phyloP scores from a whole-genome alignment of 2,888 invertebrate species.

The Spisula solida region DNA sequence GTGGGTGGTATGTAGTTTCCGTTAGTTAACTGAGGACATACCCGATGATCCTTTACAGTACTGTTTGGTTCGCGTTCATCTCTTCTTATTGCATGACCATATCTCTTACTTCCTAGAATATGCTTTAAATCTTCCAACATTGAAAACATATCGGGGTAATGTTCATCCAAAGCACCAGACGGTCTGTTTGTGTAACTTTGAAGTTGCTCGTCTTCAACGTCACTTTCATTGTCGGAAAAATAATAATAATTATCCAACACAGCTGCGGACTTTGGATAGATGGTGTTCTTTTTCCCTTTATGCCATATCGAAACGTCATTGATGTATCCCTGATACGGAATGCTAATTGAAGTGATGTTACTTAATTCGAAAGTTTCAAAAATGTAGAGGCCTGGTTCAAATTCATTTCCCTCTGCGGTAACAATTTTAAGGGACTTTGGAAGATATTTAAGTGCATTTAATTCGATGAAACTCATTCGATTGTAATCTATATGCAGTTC shows the following conservation, averaged over 20 bases:
- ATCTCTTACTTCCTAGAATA: neutral
- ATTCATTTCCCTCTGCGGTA: conserved; percentile 38
- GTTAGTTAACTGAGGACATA: neutral
- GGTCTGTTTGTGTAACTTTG: no score
- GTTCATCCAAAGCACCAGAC: neutral
- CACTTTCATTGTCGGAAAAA: neutral
- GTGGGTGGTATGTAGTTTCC: conserved; percentile 16
- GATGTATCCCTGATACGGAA: conserved; percentile 47
- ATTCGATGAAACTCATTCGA: conserved; percentile 24
- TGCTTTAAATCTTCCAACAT: neutral
- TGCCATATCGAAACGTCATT: neutral
- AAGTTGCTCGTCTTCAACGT: neutral
- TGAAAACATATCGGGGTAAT: neutral
- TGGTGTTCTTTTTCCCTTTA: neutral
- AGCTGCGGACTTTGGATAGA: no score
- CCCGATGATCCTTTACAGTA: no score
- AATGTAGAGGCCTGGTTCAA: conserved; percentile 44
- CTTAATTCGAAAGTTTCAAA: conserved; percentile 31
- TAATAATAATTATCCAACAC: neutral
- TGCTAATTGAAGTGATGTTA: conserved; percentile 39
- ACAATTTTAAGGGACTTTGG: conserved; percentile 36
- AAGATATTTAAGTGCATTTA: conserved; percentile 17
- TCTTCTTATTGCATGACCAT: neutral
- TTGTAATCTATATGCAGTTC: conserved; percentile 50
- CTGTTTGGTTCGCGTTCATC: neutral